Evolutionary conservation across 92 coral and sea anemone species (phyloP).

Genomic region (Actinostola sp.): DNA sequence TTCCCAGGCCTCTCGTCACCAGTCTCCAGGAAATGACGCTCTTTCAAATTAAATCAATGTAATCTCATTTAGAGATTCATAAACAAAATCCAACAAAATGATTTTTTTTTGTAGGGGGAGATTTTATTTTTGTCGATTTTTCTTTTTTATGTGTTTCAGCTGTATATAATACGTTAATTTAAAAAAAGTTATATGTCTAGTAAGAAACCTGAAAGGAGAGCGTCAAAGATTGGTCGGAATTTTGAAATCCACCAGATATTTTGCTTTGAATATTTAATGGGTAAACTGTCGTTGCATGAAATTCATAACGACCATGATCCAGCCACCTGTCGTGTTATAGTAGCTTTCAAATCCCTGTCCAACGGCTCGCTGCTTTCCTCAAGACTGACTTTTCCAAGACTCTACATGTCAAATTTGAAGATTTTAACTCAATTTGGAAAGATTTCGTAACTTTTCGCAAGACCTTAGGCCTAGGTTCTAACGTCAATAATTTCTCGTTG

Average conservation of each 20-base stretch:
- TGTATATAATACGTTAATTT: too few species aligned
- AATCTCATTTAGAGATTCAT: too few species aligned
- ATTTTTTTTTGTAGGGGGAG: too few species aligned
- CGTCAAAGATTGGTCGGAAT: too few species aligned
- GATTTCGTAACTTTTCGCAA: neutral
- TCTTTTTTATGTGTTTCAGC: too few species aligned
- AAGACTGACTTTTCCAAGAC: neutral
- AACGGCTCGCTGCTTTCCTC: neutral
- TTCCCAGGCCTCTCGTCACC: too few species aligned
- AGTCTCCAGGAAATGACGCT: too few species aligned
- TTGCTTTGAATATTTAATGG: neutral
- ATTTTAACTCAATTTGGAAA: neutral
- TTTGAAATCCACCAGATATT: conserved; percentile 1
- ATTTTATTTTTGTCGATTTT: too few species aligned
- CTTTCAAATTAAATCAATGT: too few species aligned
- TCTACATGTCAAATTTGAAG: neutral
- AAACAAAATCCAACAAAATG: too few species aligned
- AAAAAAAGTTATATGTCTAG: too few species aligned
- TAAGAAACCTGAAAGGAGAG: too few species aligned
- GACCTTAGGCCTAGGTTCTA: neutral
- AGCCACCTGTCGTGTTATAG: conserved; percentile 1
- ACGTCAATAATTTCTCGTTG: conserved; percentile 12
- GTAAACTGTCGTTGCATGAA: neutral
- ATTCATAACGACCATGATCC: neutral
- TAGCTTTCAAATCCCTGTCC: neutral